These are phyloP conservation scores for Jaculus jaculus DNA, from an alignment of 2,113 vertebrate genomes.

Conservation along the genomic window DNA sequence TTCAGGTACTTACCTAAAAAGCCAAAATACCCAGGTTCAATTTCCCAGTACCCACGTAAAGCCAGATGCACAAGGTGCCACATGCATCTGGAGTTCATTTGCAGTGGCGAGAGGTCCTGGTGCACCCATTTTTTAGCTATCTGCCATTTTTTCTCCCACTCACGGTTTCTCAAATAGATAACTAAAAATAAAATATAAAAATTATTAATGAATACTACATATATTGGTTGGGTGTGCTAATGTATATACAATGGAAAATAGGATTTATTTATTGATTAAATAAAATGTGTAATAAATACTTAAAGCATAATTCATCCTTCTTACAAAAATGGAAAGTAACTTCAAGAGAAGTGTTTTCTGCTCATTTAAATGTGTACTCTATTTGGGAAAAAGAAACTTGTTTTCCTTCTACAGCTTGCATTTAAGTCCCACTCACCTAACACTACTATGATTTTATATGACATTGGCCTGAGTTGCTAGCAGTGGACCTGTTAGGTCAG, in stretches of 20 bases:
- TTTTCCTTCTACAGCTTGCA: neutral
- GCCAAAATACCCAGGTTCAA: too few relatives aligned
- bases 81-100: too few relatives aligned
- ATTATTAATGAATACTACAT: neutral
- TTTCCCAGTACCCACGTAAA: too few relatives aligned
- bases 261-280: conserved; percentile 26
- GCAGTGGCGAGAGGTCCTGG: too few relatives aligned
- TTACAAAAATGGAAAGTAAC: neutral
- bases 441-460: neutral
- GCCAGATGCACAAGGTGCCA: too few relatives aligned
- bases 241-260: neutral
- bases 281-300: conserved; percentile 24
- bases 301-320: neutral
- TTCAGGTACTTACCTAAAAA: too few relatives aligned
- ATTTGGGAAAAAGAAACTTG: neutral
- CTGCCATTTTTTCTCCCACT: too few relatives aligned
- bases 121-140: too few relatives aligned
- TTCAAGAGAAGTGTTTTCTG: conserved; percentile 14
- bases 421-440: neutral
- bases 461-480: neutral
- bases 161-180: too few relatives aligned
- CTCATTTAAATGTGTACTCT: neutral
- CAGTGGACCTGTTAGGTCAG: neutral
- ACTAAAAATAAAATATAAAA: too few relatives aligned
- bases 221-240: too few relatives aligned